These are phyloP conservation scores for Heliconius ethilla DNA, from an alignment of 2,888 invertebrate genomes.

Conservation along the genomic window DNA sequence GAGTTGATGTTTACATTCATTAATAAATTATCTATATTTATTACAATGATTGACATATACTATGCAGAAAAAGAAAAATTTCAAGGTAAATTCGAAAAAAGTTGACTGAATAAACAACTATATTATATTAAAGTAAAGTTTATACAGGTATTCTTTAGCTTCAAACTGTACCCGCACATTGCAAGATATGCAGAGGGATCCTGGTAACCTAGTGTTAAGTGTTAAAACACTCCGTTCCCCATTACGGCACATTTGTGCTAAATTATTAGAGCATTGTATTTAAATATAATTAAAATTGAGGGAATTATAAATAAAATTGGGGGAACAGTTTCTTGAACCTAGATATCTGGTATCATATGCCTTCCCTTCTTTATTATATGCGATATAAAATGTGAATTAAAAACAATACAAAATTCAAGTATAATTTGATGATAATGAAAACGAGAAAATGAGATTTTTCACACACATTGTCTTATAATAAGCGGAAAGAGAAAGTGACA, in stretches of 20 bases:
- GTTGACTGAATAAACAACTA: neutral
- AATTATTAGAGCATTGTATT: neutral
- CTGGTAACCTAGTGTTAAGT: no score
- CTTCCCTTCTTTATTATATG: no score
- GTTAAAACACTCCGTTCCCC: no score
- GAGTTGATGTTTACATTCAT: constrained; percentile 15
- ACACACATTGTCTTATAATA: neutral
- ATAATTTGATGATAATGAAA: neutral
- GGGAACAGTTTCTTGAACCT: no score
- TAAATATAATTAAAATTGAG: neutral
- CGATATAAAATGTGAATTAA: neutral
- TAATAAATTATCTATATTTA: constrained; percentile 21
- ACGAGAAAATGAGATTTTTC: neutral
- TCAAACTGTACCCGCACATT: no score
- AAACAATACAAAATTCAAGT: neutral
- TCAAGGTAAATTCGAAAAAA: neutral
- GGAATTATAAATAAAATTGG: no score
- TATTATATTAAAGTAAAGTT: neutral
- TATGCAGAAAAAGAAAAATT: neutral
- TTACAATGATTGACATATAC: constrained; percentile 5
- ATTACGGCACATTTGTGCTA: no score
- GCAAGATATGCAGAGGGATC: no score
- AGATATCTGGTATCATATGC: no score
- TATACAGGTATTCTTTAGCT: neutral
- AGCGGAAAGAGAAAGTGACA: neutral